These are phyloP conservation scores for Mobula hypostoma DNA, from an alignment of 2,113 vertebrate species.

Conservation along the genomic window DNA sequence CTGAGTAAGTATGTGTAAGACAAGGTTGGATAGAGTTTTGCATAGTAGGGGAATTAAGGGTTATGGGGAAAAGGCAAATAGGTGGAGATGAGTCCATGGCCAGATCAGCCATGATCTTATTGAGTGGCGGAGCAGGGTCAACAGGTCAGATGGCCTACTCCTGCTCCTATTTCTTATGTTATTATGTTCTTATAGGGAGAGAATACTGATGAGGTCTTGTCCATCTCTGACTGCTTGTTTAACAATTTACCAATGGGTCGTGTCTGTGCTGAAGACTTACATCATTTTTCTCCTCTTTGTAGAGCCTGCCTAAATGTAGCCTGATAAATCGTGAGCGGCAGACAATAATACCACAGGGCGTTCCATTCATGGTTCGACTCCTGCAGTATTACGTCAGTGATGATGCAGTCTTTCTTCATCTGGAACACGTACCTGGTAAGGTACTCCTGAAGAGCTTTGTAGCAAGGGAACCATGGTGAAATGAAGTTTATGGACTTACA, in stretches of 20 bases:
- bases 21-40: too few relatives aligned
- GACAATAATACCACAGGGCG: constrained; percentile 87
- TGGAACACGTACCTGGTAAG: constrained; percentile 84
- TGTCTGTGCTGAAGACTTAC: background rate
- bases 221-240: background rate
- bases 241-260: background rate
- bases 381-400: constrained; percentile 84
- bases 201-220: background rate
- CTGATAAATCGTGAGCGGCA: constrained; percentile 68
- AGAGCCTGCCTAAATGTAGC: constrained; percentile 86
- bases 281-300: constrained; percentile 35
- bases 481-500: background rate
- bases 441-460: background rate
- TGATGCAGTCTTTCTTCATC: constrained; percentile 84
- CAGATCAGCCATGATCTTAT: too few relatives aligned
- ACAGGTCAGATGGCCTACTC: too few relatives aligned
- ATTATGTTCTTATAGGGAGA: background rate
- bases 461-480: background rate
- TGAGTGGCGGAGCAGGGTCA: too few relatives aligned
- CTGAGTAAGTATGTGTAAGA: too few relatives aligned
- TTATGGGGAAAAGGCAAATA: too few relatives aligned
- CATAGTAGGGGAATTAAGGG: too few relatives aligned
- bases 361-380: constrained; percentile 90
- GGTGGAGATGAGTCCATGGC: too few relatives aligned
- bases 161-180: too few relatives aligned